Percentiles rank a stretch among this genome's conserved stretches.
These are phyloP conservation scores for Halichoeres trimaculatus DNA, from an alignment of 2,113 vertebrate genomes.

Conservation along the genomic window DNA sequence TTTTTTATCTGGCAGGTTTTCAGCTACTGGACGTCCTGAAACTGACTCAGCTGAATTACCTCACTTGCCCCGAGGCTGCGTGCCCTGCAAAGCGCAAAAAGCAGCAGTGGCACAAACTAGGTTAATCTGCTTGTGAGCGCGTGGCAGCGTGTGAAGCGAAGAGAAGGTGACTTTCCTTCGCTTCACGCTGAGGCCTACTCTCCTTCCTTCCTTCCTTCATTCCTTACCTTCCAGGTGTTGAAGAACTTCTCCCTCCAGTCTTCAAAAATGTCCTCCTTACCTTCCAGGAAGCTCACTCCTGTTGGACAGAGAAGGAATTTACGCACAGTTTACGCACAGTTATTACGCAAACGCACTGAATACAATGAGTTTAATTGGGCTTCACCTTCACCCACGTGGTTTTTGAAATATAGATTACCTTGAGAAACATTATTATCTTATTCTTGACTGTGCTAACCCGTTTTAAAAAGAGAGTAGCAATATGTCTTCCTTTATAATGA, in stretches of 20 bases:
- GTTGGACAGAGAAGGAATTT: slow-evolving; percentile 8
- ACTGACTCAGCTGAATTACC: slow-evolving; percentile 43
- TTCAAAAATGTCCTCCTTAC: slow-evolving; percentile 90
- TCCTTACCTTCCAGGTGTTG: slow-evolving; percentile 92
- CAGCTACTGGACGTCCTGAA: slow-evolving; percentile 15
- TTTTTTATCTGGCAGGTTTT: slow-evolving; percentile 24
- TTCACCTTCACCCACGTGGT: neutral
- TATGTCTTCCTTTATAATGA: no score
- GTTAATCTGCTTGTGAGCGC: slow-evolving; percentile 65
- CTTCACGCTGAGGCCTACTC: neutral
- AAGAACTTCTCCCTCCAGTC: slow-evolving; percentile 93
- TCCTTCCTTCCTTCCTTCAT: slow-evolving; percentile 18
- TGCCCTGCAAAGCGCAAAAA: slow-evolving; percentile 37
- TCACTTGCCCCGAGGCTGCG: slow-evolving; percentile 11
- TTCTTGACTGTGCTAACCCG: neutral
- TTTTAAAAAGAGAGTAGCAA: no score
- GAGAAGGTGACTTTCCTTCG: slow-evolving; percentile 61
- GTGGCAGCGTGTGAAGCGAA: slow-evolving; percentile 15
- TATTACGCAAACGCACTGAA: no score
- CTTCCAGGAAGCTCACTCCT: slow-evolving; percentile 92
- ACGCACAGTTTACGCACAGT: neutral
- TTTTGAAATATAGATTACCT: slow-evolving; percentile 8
- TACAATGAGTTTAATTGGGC: neutral
- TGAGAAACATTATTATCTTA: neutral
- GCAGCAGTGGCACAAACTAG: slow-evolving; percentile 52